These are phyloP conservation scores for Chloroceryle amazona DNA, from an alignment of 2,797 vertebrate species.

Conservation along the genomic window DNA sequence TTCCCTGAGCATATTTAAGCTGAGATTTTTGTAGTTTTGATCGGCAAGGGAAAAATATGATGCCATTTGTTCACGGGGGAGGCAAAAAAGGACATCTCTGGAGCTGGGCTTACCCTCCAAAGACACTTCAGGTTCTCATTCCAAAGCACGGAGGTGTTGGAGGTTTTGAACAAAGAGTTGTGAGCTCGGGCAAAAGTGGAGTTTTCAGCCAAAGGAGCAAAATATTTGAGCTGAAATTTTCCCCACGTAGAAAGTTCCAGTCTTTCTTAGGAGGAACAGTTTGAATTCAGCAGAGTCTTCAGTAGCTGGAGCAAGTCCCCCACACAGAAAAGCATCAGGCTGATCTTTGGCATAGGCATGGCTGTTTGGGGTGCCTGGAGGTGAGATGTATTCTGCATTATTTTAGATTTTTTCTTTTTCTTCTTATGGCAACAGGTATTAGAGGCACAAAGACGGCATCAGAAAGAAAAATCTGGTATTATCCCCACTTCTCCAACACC, in stretches of 20 bases:
- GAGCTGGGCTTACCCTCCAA: neutral
- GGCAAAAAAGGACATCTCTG: neutral
- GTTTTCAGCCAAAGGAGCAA: neutral
- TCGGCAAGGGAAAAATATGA: neutral
- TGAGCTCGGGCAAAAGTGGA: neutral
- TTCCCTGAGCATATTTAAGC: neutral
- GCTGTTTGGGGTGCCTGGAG: neutral
- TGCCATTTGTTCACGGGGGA: neutral
- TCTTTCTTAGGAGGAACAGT: neutral
- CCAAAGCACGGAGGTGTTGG: neutral
- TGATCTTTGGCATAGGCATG: neutral
- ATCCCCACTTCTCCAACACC: constrained; percentile 99
- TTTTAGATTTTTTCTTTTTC: neutral
- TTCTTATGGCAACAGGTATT: constrained; percentile 86
- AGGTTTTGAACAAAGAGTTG: neutral
- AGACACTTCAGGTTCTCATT: neutral
- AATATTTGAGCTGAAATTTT: neutral
- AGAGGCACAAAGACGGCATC: constrained; percentile 98
- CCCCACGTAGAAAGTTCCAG: neutral
- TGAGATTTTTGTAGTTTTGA: neutral
- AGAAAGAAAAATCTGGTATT: constrained; percentile 99
- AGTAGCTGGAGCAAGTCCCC: neutral
- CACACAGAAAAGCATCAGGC: neutral
- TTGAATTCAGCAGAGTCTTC: neutral
- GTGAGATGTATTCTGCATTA: neutral